Base-by-base conservation (phyloP, 2,888 invertebrate species). In the Campoplex nolae region DNA sequence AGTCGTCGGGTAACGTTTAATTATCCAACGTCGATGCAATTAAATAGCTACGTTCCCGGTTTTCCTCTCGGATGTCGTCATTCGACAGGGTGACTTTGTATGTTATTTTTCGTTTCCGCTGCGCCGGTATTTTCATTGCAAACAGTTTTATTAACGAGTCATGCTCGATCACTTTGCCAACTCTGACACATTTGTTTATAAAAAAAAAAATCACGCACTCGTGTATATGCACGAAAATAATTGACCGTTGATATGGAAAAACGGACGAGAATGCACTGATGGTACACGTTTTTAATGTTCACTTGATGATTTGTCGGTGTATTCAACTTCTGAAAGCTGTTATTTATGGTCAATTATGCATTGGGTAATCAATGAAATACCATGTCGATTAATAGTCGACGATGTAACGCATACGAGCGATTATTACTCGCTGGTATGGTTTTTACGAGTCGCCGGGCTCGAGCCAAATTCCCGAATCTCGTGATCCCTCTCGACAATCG, bases 21-120 rank as follows among this genome's bases (percentile, higher is more conserved):
- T 87, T 84, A 84, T 82, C 84, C 70, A 75, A 78, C 82, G 70
- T 84, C 84, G 74, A 78, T 81, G 81, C 84, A 82, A 82, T 87
- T 75, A 76, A 87, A 83, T 82, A 51, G 84, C 79, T 67, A 62
- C 65, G 80, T 56, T 74, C 56, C 42, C 62, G 56, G 73, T 75
- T 73, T 42, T 42, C 18, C 70, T 82, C 54, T 38, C 62, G 62
- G 45, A 23, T 58, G 32, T 13, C 23, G 78, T 83, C 56, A 83
- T 74, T 84, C 79, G 68, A 23, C 68, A 70, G 74, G 76, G 82
- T 74, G 81, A 86, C 81, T 86, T 74, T 51, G 73, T 74, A 65
- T 23, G 54, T 82, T 54, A 68, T 42, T 75, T 65, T 38, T n/a
- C 35, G 38, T 23, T 9, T 38, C 28, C n/a, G 16, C n/a, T 73